Evolutionary conservation across 2,113 vertebrate species (phyloP).

Genomic region (Notothenia coriiceps): DNA sequence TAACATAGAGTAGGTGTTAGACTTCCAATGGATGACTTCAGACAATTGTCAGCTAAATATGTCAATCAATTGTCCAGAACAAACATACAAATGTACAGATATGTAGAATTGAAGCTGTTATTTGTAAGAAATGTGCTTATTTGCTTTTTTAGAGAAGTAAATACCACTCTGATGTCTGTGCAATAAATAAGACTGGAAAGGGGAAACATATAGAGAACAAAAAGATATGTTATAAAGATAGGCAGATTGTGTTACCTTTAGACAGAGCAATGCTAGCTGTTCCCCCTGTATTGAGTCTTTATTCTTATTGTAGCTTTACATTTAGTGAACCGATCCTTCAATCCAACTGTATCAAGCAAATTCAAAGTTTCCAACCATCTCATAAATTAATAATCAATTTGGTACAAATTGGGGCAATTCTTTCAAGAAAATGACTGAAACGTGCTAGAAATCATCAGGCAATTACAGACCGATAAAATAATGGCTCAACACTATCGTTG

Average conservation of each 20-base stretch:
- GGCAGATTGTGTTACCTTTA: neutral
- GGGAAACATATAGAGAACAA: neutral
- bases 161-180: neutral
- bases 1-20: too few species aligned
- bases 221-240: neutral
- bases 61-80: too few species aligned
- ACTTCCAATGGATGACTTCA: too few species aligned
- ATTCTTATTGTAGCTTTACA: neutral
- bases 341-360: neutral
- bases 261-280: neutral
- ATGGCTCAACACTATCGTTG: neutral
- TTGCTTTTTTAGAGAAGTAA: neutral
- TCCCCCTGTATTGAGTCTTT: neutral
- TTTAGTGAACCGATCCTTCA: neutral
- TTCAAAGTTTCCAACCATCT: neutral
- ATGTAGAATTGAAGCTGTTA: neutral
- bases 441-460: neutral
- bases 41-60: too few species aligned
- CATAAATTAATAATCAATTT: too few species aligned
- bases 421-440: conserved; percentile 5
- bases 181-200: neutral
- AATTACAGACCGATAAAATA: conserved; percentile 33
- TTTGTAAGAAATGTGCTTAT: neutral
- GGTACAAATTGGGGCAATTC: neutral
- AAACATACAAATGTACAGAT: neutral